A percentile compares a stretch with the other conserved stretches of the same genome.
Conservation (phyloP, 1,140 invertebrate genomes). For the Oryzaephilus surinamensis region DNA sequence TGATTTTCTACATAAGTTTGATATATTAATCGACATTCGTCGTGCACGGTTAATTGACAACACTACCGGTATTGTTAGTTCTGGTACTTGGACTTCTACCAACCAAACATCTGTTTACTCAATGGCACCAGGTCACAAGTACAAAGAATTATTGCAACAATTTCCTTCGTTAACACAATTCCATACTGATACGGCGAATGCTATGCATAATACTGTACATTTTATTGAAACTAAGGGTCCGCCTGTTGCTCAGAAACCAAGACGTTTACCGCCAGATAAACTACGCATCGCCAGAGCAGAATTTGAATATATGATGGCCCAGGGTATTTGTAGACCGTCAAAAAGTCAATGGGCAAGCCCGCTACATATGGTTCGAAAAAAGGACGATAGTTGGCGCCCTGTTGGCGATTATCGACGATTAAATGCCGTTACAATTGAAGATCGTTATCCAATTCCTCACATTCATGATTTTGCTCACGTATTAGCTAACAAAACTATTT, state of each 20-base stretch:
- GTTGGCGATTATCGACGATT: conserved; percentile 38
- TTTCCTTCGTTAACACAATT: no score
- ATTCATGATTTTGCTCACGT: conserved; percentile 26
- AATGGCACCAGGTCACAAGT: no score
- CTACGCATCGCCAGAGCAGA: conserved; percentile 27
- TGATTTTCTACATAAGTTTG: conserved; percentile 31
- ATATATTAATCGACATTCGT: conserved; percentile 30
- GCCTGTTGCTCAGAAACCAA: conserved; percentile 30
- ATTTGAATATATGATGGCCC: conserved; percentile 22
- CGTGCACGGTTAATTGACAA: conserved; percentile 26
- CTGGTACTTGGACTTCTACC: no score
- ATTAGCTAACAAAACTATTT: conserved; percentile 33
- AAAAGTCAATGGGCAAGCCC: conserved; percentile 34
- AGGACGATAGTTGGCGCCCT: conserved; percentile 27
- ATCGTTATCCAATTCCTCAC: conserved; percentile 29
- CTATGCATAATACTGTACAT: conserved; percentile 15
- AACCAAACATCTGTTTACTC: no score
- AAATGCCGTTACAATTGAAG: conserved; percentile 36
- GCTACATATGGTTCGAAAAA: conserved; percentile 35
- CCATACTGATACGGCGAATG: no score
- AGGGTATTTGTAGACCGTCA: conserved; percentile 23
- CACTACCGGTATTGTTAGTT: conserved; percentile 13
- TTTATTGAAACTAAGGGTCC: conserved; percentile 28
- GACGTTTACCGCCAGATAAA: conserved; percentile 31
- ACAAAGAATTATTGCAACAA: no score